Conservation (phyloP, 2,113 vertebrate species). For the Chloropsis cyanopogon region DNA sequence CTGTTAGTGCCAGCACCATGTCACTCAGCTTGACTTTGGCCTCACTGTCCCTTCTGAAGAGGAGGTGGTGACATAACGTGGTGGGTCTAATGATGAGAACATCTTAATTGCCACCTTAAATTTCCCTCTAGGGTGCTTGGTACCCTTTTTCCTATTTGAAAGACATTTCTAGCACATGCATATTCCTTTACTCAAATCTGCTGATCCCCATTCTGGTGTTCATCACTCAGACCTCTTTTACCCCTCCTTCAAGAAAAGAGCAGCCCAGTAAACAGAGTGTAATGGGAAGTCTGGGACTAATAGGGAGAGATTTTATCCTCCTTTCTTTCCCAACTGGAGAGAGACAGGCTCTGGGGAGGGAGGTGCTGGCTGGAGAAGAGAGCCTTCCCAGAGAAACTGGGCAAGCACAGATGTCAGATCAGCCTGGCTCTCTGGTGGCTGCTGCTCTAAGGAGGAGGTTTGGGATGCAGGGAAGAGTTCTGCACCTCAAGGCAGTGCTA, state of each 20-base stretch:
- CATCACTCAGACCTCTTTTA: neutral
- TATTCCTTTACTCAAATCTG: neutral
- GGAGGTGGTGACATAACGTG: neutral
- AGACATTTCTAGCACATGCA: neutral
- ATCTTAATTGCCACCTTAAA: neutral
- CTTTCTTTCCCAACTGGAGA: neutral
- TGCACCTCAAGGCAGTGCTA: neutral
- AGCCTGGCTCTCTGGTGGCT: neutral
- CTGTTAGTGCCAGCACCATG: neutral
- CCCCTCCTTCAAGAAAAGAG: neutral
- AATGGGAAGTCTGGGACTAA: neutral
- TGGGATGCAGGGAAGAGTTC: neutral
- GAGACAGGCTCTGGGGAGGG: neutral
- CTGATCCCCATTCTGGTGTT: neutral
- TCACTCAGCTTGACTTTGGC: neutral
- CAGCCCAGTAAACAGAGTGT: neutral
- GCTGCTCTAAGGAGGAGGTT: neutral
- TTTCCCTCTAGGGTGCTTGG: neutral
- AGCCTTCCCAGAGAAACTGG: neutral
- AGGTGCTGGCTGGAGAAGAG: neutral
- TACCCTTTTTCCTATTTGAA: neutral
- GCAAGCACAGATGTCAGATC: rapidly evolving
- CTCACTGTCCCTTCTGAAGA: neutral
- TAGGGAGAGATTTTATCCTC: neutral
- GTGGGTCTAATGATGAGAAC: neutral